These are phyloP conservation scores for western clawed frog (Xenopus tropicalis) DNA, from an alignment of 2,113 vertebrate species.

Conservation along the genomic window UCB_Xtro_10.0 CM004447.2:26809501-26810000, in stretches of 20 bases:
- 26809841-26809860: constrained; percentile 20
- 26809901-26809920: not conserved
- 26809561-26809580: no score
- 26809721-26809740: constrained; percentile 22
- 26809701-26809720: constrained; percentile 7
- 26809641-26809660: constrained; percentile 4
- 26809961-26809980: constrained; percentile 3
- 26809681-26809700: not conserved
- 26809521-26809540: no score
- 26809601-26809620: no score
- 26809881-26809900: constrained; percentile 9
- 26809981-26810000: constrained; percentile 18
- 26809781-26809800: constrained; percentile 2
- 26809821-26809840: constrained; percentile 16
- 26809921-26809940: constrained; percentile 14
- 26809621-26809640: no score
- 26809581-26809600: no score
- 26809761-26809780: constrained; percentile 4
- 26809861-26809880: not conserved
- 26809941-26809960: constrained; percentile 23
- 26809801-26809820: constrained; percentile 9
- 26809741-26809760: constrained; percentile 21
- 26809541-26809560: no score
- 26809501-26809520: no score
- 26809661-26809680: constrained; percentile 12